Evolutionary conservation across 2,113 vertebrate genomes (phyloP), one percentile per base, ranked within the genome.

Genomic region (Pomatorhinus ruficollis): DNA sequence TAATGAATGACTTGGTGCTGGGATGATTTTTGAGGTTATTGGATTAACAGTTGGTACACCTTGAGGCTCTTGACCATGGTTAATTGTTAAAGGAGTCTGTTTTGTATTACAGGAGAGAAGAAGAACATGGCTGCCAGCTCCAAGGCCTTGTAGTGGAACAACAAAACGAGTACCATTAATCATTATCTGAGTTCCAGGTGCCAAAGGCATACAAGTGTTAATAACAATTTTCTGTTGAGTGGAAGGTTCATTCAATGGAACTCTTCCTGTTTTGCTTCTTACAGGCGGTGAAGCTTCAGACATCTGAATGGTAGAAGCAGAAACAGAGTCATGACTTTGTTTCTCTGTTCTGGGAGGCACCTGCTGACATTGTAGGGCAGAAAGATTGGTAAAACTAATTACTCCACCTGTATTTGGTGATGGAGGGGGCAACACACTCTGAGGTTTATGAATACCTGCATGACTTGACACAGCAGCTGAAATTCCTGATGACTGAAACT

Each of bases 151-250:
- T 35, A 99, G 97, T 75, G 99, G 99, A 95, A 99, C 99, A 95
- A 99, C 97, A 97, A 99, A 99, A 66, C 98, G 91, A 76, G 98
- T 97, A 95, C 98, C 99, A 90, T 99, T 99, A 93, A 99, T 98
- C 93, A 99, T 97, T 76, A 99, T 99, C 83, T 99, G 99, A 83
- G 99, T 99, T 87, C 99, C 99, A 93, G 99, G 99, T 90, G 98
- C 98, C 82, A 99, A 98, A 79, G 98, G 98, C 14, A 98, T 97
- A 87, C 97, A 98, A 11, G 99, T 99, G 91, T 99, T 99, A 95
- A 99, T 99, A 63, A 99, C 98, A 96, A 99, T 98, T 94, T 98
- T 99, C 97, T 99, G 99, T 70, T 99, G 99, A 95, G 98, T 72
- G 63, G 97, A 98, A 91, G 98, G 66, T 72, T 98, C 98, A 91